Evolutionary conservation across 2,888 invertebrate genomes (phyloP), one percentile per base, ranked within the genome.

Genomic region (Ennomos erosarius): DNA sequence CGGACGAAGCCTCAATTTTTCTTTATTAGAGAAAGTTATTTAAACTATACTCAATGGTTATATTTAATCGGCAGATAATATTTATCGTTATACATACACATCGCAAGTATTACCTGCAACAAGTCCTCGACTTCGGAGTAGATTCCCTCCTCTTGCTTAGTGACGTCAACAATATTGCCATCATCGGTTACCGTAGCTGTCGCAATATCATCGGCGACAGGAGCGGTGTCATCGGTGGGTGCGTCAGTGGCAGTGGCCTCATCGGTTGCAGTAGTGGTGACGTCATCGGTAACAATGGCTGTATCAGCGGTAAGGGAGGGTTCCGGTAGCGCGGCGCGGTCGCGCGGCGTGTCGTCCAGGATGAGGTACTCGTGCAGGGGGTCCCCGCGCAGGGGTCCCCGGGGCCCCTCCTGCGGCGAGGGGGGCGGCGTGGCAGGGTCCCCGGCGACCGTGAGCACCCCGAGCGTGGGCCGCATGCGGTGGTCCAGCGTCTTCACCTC

Each of bases 111-210:
- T 88, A 90, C 90, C 90, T 89, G 87, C 38, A 82, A 73, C 59
- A 68, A 61, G 45, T 89, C 85, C 40, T 85, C 88, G 10, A 89
- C 87, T 76, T 90, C 90, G 1, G 87, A 84, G 69, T 91, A 90
- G 55, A 90, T 88, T 55, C 74, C 87, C 59, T 90, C 88, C 10
- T 86, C 83, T 10, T 73, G 74, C 16, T 3, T 4, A 48, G 38
- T 16, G 16, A n/a, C 3, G 16, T 16, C 16, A 16, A 16, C 16
- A 16, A 16, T 1, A 16, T 1, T 16, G 16, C 16, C 16, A 16
- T 16, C 16, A 16, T 16, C 16, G 16, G 16, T 16, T 16, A 3
- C 16, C 3, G 16, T 16, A 1, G 3, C 16, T 2, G 1, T 16
- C 16, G 1, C 16, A 16, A 16, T 16, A 3, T 16, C 3, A 16